Evolutionary conservation across 2,888 invertebrate species (phyloP).

Genomic region (Panzeria rudis): DNA sequence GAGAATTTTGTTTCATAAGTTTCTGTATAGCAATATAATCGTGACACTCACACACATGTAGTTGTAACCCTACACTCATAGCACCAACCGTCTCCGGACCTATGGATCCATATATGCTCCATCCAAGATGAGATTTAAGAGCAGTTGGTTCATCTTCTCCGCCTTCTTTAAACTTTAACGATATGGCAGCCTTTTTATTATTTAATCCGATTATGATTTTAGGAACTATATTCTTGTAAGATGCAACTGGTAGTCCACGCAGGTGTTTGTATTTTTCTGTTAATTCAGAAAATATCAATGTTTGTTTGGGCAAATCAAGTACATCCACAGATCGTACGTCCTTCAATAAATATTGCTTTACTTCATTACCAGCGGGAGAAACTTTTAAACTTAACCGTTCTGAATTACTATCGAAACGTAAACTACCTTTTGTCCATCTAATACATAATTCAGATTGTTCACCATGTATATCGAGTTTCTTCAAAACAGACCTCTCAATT

Average conservation of each 20-base stretch:
- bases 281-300: slow-evolving; percentile 44
- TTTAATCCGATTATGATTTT: slow-evolving; percentile 66
- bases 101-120: slow-evolving; percentile 48
- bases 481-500: slow-evolving; percentile 43
- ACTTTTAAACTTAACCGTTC: slow-evolving; percentile 36
- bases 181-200: slow-evolving; percentile 65
- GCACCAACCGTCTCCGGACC: not conserved
- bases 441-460: slow-evolving; percentile 56
- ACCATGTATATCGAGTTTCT: slow-evolving; percentile 39
- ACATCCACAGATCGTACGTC: slow-evolving; percentile 1
- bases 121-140: slow-evolving; percentile 65
- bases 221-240: slow-evolving; percentile 57
- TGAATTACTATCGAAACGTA: slow-evolving; percentile 53
- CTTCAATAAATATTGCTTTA: not conserved
- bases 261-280: slow-evolving; percentile 53
- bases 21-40: slow-evolving; percentile 57
- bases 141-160: slow-evolving; percentile 59
- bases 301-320: slow-evolving; percentile 64
- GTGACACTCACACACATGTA: slow-evolving; percentile 68
- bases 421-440: slow-evolving; percentile 63
- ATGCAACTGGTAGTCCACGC: slow-evolving; percentile 54
- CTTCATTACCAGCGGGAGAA: slow-evolving; percentile 14
- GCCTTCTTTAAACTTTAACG: slow-evolving; percentile 60
- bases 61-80: slow-evolving; percentile 6
- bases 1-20: slow-evolving; percentile 56